A percentile compares a stretch with the other conserved stretches of the same genome.
Conservation (phyloP, 2,888 invertebrate species). For the Hypena proboscidalis region DNA sequence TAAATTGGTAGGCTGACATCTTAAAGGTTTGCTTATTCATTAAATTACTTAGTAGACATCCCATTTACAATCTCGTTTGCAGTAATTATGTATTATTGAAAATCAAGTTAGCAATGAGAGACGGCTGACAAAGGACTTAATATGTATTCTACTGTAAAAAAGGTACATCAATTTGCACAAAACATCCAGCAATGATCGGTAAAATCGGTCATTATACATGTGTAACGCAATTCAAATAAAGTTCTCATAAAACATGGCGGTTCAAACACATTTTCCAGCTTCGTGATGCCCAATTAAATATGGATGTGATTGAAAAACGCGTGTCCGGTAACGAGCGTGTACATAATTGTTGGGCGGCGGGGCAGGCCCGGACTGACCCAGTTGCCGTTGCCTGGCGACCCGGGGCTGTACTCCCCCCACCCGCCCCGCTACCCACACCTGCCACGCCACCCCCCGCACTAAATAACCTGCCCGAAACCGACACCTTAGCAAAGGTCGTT, state of each 20-base stretch:
- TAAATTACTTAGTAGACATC: too few species aligned
- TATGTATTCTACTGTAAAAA: not conserved
- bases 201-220: constrained; percentile 36
- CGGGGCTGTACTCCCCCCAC: constrained; percentile 59
- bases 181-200: constrained; percentile 26
- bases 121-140: too few species aligned
- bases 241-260: constrained; percentile 74
- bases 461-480: constrained; percentile 84
- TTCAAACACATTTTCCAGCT: constrained; percentile 81
- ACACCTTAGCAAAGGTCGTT: constrained; percentile 85
- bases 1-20: too few species aligned
- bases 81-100: too few species aligned
- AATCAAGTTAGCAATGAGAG: too few species aligned
- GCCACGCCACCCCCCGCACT: constrained; percentile 62
- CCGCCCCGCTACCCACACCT: constrained; percentile 47
- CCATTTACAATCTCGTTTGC: too few species aligned
- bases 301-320: constrained; percentile 86
- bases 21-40: too few species aligned
- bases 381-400: constrained; percentile 83
- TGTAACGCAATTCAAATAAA: constrained; percentile 63
- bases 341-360: constrained; percentile 82
- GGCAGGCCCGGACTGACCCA: constrained; percentile 82
- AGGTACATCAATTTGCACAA: constrained; percentile 4
- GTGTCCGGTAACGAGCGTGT: constrained; percentile 86
- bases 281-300: constrained; percentile 85